Evolutionary conservation across 2,888 invertebrate species (phyloP).

Genomic region (Craniophora ligustri): DNA sequence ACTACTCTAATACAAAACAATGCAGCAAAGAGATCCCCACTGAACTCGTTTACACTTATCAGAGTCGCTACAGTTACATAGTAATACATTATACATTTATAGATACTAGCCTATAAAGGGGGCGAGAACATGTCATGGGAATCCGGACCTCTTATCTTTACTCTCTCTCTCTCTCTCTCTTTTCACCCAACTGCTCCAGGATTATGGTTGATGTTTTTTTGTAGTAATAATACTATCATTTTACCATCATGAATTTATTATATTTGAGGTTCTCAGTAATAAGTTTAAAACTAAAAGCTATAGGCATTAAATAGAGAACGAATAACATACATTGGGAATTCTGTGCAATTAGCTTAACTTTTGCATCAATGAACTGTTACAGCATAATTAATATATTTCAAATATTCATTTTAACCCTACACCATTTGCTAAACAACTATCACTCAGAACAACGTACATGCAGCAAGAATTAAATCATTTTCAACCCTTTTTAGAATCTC

Average conservation of each 20-base stretch:
- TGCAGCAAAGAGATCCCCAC: conserved; percentile 51
- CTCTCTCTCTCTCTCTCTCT: conserved; percentile 38
- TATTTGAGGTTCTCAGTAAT: no score
- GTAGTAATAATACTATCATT: no score
- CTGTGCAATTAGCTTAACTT: no score
- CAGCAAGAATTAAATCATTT: conserved; percentile 14
- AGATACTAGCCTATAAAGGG: conserved; percentile 64
- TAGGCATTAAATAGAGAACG: no score
- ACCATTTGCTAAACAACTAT: no score
- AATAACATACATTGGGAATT: no score
- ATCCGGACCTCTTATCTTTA: conserved; percentile 52
- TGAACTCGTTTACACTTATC: conserved; percentile 58
- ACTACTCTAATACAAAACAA: neutral
- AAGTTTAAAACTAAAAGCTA: no score
- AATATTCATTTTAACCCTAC: no score
- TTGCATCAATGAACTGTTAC: no score
- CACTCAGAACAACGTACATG: no score
- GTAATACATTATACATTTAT: conserved; percentile 51
- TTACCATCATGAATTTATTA: neutral
- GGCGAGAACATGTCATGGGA: conserved; percentile 64
- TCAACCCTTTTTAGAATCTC: conserved; percentile 3
- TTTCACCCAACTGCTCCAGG: neutral
- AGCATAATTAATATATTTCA: no score
- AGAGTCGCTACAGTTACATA: conserved; percentile 56
- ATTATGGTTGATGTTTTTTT: no score